Base-by-base conservation (phyloP, 2,797 vertebrate species). In the Crocidura indochinensis region DNA sequence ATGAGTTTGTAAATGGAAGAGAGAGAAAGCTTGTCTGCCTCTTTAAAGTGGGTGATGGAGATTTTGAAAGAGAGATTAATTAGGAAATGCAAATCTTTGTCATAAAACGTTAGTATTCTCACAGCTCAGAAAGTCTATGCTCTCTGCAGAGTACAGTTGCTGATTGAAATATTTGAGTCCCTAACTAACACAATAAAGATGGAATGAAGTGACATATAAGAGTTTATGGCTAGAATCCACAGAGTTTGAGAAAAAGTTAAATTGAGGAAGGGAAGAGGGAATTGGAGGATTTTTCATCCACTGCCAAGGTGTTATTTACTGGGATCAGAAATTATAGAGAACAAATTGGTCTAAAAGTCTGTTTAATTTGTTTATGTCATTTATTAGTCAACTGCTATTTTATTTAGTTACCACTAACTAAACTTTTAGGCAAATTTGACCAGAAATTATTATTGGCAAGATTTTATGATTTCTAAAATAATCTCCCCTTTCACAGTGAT, bases 401-500 rank as follows among this genome's bases (percentile, higher is more conserved):
- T 68, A 75, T 2, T 76, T 65, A 87, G 64, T 29, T 47, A 53
- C 10, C 31, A 47, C 31, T 80, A 20, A 47, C 31, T 80, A 20
- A 68, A 29, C n/a, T 68, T 68, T 68, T 68, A 29, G 65, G 65
- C 19, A 38, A 76, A 38, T 65, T 80, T 92, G 69, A 81, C 77
- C 26, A 49, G 31, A 81, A 44, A 51, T 74, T 20, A 86, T 87
- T 87, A 60, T 20, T 76, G 51, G 53, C 27, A 51, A 86, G n/a
- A 31, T 65, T 64, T 62, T 0, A 2, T 81, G 69, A 92, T 71
- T 86, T 65, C 29, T 71, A 76, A 81, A 75, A 71, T n/a, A 46
- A 56, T 53, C 65, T 81, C 49, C 9, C 64, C 14, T 76, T 86
- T 86, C 38, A 65, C 38, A 76, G 31, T 31, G 10, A 9, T 29